Conservation (phyloP, 1,140 invertebrate species). For the Brachionus plicatilis region DNA sequence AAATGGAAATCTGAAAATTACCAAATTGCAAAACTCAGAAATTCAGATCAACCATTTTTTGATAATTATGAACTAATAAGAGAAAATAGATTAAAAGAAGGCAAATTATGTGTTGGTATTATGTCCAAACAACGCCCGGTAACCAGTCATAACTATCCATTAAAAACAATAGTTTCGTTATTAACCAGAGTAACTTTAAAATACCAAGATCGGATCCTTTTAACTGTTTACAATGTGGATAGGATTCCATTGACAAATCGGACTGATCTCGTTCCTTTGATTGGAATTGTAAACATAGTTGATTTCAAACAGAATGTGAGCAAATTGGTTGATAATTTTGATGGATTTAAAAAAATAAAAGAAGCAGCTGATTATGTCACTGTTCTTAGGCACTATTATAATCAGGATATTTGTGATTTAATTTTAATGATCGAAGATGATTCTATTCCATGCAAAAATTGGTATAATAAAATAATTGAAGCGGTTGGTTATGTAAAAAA, state of each 20-base stretch:
- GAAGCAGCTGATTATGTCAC: slow-evolving; percentile 35
- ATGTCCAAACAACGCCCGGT: background rate
- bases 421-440: slow-evolving; percentile 21
- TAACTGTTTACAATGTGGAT: slow-evolving; percentile 3
- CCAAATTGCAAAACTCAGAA: background rate
- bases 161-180: slow-evolving; percentile 13
- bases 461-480: slow-evolving; percentile 11
- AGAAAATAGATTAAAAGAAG: background rate
- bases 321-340: background rate
- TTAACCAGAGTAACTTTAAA: background rate
- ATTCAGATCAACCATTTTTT: background rate
- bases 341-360: background rate
- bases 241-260: background rate
- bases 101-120: background rate
- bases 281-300: background rate
- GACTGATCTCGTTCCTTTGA: background rate
- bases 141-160: background rate
- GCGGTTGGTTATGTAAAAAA: background rate
- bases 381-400: background rate
- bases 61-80: background rate
- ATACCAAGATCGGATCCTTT: background rate
- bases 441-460: slow-evolving; percentile 3
- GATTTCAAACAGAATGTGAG: slow-evolving; percentile 30
- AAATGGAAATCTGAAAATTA: background rate
- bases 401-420: background rate